phyloP scores from a whole-genome alignment of 2,888 invertebrate genomes.

The Kuschelorhynchus macadamiae region DNA sequence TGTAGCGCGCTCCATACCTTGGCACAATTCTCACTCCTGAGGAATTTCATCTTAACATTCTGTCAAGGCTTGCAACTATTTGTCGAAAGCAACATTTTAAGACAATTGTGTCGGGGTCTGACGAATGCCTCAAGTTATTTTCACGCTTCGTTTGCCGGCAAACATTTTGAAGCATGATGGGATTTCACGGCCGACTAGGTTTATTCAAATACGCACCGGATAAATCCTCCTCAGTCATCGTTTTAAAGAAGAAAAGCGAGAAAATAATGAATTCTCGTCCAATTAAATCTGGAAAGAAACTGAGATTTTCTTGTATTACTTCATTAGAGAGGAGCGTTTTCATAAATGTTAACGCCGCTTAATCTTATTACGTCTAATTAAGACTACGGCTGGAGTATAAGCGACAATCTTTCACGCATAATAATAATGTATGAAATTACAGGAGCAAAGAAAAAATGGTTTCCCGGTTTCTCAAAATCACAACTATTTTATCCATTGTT shows the following conservation, averaged over 20 bases:
- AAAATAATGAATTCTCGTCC: neutral
- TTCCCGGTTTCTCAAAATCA: no score
- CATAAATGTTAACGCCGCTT: no score
- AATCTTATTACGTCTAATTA: no score
- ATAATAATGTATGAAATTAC: no score
- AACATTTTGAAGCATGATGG: conserved; percentile 64
- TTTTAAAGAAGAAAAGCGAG: conserved; percentile 7
- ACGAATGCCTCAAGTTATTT: conserved; percentile 61
- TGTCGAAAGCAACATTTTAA: conserved; percentile 43
- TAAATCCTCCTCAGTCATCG: conserved; percentile 23
- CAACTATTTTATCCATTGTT: no score
- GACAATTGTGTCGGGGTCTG: conserved; percentile 57
- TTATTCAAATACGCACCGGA: conserved; percentile 64
- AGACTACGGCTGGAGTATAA: no score
- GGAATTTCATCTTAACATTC: conserved; percentile 30
- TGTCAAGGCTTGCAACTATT: conserved; percentile 32
- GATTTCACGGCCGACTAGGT: conserved; percentile 65
- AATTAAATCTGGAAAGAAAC: neutral
- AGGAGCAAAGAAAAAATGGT: no score
- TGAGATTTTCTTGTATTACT: neutral
- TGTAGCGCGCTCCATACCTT: neutral
- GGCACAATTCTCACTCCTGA: conserved; percentile 20
- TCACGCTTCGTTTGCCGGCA: conserved; percentile 62
- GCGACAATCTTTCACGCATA: no score
- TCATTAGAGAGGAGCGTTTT: no score